Percentiles rank a stretch among this genome's conserved stretches.
Evolutionary conservation across 2,113 vertebrate species (phyloP).

Genomic region (Perca flavescens): DNA sequence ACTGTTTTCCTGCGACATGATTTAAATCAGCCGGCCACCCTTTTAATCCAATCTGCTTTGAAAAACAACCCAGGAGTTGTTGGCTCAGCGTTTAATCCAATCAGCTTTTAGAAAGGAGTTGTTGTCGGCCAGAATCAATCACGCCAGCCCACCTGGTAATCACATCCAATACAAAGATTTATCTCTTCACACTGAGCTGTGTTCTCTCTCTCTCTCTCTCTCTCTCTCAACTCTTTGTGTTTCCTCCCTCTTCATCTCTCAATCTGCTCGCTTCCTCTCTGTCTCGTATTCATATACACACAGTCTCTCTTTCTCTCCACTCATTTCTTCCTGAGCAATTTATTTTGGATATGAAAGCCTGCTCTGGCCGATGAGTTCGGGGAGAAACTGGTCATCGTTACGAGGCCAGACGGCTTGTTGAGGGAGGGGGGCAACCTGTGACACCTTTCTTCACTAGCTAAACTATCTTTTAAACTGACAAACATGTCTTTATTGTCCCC

Average conservation of each 20-base stretch:
- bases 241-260: background rate
- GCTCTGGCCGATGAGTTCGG: background rate
- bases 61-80: slow-evolving; percentile 21
- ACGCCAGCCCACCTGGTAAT: slow-evolving; percentile 47
- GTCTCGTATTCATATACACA: slow-evolving; percentile 2
- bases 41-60: slow-evolving; percentile 58
- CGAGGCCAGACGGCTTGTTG: no score
- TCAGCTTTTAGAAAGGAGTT: slow-evolving; percentile 52
- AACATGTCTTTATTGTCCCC: no score
- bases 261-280: no score
- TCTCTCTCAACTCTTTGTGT: background rate
- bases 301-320: no score
- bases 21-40: slow-evolving; percentile 30
- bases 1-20: slow-evolving; percentile 28
- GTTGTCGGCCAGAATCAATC: slow-evolving; percentile 58
- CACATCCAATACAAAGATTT: slow-evolving; percentile 43
- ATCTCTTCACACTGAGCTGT: background rate
- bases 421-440: no score
- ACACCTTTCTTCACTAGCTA: no score
- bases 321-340: background rate
- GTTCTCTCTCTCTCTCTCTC: background rate
- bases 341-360: slow-evolving; percentile 4
- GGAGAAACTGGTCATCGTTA: background rate
- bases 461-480: no score
- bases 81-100: slow-evolving; percentile 57